Evolutionary conservation across 2,113 vertebrate genomes (phyloP), one percentile per base, ranked within the genome.

Genomic region (Scytalopus superciliaris): DNA sequence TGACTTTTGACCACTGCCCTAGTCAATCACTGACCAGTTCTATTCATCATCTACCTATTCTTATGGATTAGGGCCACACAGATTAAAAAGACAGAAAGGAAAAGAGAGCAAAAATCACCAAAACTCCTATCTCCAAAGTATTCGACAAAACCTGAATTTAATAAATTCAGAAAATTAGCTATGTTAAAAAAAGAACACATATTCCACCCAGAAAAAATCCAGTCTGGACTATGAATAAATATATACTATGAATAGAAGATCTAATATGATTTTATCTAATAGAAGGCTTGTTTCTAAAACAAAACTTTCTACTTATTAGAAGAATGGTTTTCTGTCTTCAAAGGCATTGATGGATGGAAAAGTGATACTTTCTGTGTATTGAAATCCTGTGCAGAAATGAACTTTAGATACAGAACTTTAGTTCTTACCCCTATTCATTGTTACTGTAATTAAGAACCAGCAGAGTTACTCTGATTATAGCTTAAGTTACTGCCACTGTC

Each of bases 31-130:
- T 75, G 87, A 96, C 92, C 94, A 94, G 67, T 72, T 96, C 94
- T 86, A 60, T 97, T 97, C 95, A 97, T 98, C 96, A 97, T 94
- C 97, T 96, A 84, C 92, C 93, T 97, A 83, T 98, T 98, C 97
- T 98, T 97, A 93, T 55, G 90, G 69, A 94, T 95, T 93, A 59
- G 87, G 75, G 77, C 62, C 86, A 93, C 78, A 79, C 89, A 88
- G 68, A 97, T 70, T 93, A 89, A 96, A 96, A 95, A 94, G 42
- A 91, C 21, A 66, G 60, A 93, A 39, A 7, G 35, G 23, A 70
- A 87, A 94, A 53, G 18, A 89, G 30, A 28, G 74, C 17, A 95
- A 87, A 95, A 96, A 22, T 70, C 4, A 77, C 92, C 53, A 87
- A 92, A 97, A 79, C 90, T 75, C 64, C 28, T 53, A 28, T 72